Base-by-base conservation (phyloP, 2,113 vertebrate species). In the Alouatta palliata region DNA sequence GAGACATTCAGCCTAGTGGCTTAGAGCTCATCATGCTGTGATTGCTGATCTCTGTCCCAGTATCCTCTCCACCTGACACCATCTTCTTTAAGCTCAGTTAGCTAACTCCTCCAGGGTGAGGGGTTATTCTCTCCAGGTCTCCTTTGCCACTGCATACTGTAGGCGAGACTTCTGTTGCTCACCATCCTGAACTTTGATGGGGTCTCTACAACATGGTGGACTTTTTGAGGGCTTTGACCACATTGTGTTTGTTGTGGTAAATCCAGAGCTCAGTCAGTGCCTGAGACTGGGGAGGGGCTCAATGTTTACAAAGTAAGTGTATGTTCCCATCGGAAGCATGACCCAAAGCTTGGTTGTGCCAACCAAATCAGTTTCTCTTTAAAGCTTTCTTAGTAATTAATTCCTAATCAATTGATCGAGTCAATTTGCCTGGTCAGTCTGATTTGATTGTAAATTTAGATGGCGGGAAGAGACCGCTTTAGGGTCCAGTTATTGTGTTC, bases 361-460 rank as follows among this genome's bases (percentile, higher is more conserved):
- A 45, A 76, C 54, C 32, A 54, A 19, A 71, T 84, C 76, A 43
- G 32, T 84, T 91, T 86, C 92, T 79, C 58, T 86, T 73, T 86
- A 92, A 93, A 93, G 61, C 23, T 87, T 95, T 81, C 71, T 68
- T 88, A 83, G 47, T 93, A 77, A 58, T 97, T 73, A 91, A 4
- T 89, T 56, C 64, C 73, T 82, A 68, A 61, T 35, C 47, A 79
- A 37, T 56, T 64, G 66, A 77, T 86, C 64, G 66, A 70, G 93
- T 93, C 68, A 70, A 19, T 93, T 93, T 91, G 43, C 76, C 82
- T 81, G 64, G 37, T 87, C 70, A 90, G 49, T 87, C 23, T 81
- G 54, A 90, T 86, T 87, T 90, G 43, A 77, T 56, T 90, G 23
- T 96, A 79, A 61, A 70, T 88, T 89, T 81, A 47, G 56, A 47